Percentiles rank a stretch among this genome's conserved stretches.
Evolutionary conservation across 2,888 invertebrate genomes (phyloP).

Genomic region (Cybosia mesomella): DNA sequence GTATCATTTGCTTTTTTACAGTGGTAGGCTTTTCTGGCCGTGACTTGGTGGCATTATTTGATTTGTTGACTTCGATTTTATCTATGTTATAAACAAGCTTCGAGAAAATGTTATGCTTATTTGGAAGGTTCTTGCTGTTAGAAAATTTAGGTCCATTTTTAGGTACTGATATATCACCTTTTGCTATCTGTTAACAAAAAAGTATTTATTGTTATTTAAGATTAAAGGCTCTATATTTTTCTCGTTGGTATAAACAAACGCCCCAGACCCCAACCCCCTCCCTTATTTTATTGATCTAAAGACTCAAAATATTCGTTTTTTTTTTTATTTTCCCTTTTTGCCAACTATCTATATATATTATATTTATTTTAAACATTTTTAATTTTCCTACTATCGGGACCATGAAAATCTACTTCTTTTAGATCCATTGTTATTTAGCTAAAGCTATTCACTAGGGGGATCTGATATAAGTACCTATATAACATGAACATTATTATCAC

Average conservation of each 20-base stretch:
- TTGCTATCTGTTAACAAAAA: conserved; percentile 9
- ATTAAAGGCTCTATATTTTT: background rate
- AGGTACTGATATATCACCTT: background rate
- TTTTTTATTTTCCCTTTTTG: too few species aligned
- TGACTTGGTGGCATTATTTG: conserved; percentile 11
- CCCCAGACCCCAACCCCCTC: background rate
- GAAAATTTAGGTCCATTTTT: background rate
- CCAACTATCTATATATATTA: too few species aligned
- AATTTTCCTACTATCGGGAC: too few species aligned
- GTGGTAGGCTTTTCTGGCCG: conserved; percentile 4
- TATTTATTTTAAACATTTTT: too few species aligned
- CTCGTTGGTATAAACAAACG: too few species aligned
- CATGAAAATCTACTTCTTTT: too few species aligned
- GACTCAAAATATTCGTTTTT: too few species aligned
- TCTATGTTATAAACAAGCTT: conserved; percentile 37
- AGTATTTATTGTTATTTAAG: background rate
- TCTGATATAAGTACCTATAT: too few species aligned
- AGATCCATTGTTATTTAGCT: background rate
- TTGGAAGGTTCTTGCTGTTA: background rate
- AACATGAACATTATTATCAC: too few species aligned
- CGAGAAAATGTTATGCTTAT: conserved; percentile 29
- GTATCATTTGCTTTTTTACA: background rate
- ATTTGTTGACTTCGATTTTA: conserved; percentile 24
- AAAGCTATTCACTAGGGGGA: too few species aligned
- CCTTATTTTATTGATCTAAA: background rate